Evolutionary conservation across 1,140 invertebrate genomes (phyloP).

Genomic region (Bombus vancouverensis): DNA sequence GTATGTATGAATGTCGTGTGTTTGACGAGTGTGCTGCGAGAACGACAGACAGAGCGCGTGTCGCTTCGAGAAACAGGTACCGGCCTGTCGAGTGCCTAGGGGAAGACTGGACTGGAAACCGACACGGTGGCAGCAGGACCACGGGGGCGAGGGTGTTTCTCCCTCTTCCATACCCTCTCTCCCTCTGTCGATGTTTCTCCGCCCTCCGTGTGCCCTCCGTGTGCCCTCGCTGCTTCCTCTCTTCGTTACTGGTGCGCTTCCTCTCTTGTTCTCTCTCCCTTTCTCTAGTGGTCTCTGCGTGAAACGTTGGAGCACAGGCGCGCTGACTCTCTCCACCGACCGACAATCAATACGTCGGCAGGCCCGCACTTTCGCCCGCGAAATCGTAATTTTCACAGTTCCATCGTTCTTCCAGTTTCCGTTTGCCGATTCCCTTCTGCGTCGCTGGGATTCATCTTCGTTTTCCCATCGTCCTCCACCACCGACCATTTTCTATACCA

Average conservation of each 20-base stretch:
- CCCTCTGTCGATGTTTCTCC: constrained; percentile 41
- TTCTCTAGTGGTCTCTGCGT: constrained; percentile 36
- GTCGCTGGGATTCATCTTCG: background rate
- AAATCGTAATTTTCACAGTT: constrained; percentile 75
- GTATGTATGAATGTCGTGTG: constrained; percentile 7
- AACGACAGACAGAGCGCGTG: constrained; percentile 61
- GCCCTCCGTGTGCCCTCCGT: constrained; percentile 33
- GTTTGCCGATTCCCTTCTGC: background rate
- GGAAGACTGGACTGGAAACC: constrained; percentile 78
- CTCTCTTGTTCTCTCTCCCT: constrained; percentile 21
- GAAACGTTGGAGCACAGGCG: constrained; percentile 70
- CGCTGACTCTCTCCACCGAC: constrained; percentile 70
- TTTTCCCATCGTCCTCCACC: constrained; percentile 20
- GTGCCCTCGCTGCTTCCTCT: constrained; percentile 14
- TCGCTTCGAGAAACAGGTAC: constrained; percentile 72
- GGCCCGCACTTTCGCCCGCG: constrained; percentile 76
- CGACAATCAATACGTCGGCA: constrained; percentile 80
- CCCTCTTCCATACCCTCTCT: constrained; percentile 41
- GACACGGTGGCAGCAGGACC: constrained; percentile 63
- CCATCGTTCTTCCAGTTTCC: constrained; percentile 51
- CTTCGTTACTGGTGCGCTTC: constrained; percentile 38
- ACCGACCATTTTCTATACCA: background rate
- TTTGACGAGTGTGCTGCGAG: constrained; percentile 38
- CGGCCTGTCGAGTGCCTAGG: constrained; percentile 79
- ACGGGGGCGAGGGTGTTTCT: constrained; percentile 49